phyloP scores from a whole-genome alignment of 2,888 invertebrate species.

The Perdita meconis region DNA sequence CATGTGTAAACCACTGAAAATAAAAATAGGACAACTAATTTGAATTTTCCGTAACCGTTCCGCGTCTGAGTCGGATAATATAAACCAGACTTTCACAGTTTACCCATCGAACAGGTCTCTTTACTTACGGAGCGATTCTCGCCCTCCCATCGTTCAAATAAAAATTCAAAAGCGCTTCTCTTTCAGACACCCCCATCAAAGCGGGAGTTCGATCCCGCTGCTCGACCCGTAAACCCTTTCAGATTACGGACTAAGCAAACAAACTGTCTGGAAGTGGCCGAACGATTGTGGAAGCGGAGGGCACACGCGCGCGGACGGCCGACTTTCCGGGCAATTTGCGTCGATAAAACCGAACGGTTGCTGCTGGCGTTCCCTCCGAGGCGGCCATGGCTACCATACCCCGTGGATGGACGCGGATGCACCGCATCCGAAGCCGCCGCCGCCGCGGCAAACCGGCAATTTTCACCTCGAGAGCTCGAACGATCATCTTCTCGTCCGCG shows the following conservation, averaged over 20 bases:
- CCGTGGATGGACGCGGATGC: conserved; percentile 17
- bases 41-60: no score
- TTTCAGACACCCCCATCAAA: not conserved
- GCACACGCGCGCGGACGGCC: conserved; percentile 55
- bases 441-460: conserved; percentile 66
- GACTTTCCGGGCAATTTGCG: conserved; percentile 80
- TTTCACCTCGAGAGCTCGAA: conserved; percentile 61
- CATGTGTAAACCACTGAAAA: no score
- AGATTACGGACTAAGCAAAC: conserved; percentile 46
- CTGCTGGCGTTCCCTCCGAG: conserved; percentile 23
- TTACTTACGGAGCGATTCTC: no score
- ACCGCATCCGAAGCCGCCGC: conserved; percentile 35
- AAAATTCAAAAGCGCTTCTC: not conserved
- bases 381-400: conserved; percentile 29
- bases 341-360: conserved; percentile 78
- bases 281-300: conserved; percentile 1
- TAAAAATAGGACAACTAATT: no score
- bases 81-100: no score
- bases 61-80: no score
- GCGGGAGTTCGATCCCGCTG: not conserved
- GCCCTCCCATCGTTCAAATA: not conserved
- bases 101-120: no score
- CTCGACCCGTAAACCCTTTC: conserved; percentile 17
- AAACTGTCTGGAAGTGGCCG: conserved; percentile 39
- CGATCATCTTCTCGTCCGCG: conserved; percentile 50